phyloP scores from a whole-genome alignment of 2,888 invertebrate genomes.

The Drosophila hamatofila region DNA sequence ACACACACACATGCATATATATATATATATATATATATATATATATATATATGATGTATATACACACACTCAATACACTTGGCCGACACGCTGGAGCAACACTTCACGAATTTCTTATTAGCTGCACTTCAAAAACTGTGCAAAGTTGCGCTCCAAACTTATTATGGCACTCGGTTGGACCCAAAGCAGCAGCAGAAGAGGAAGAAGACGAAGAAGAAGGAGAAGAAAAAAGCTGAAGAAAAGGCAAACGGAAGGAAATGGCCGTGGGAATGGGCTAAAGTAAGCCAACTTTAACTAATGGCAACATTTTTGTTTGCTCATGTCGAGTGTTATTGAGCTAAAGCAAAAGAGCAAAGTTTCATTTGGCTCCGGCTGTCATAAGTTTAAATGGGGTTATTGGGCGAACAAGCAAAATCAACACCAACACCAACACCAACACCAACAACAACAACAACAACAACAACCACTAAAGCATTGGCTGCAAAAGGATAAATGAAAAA shows the following conservation, averaged over 20 bases:
- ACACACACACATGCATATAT: slow-evolving; percentile 4
- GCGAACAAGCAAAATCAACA: slow-evolving; percentile 22
- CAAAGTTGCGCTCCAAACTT: slow-evolving; percentile 63
- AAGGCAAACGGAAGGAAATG: slow-evolving; percentile 24
- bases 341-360: slow-evolving; percentile 65
- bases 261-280: slow-evolving; percentile 18
- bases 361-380: slow-evolving; percentile 73
- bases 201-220: neutral
- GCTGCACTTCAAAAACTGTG: slow-evolving; percentile 60
- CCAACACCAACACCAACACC: slow-evolving; percentile 6
- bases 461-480: neutral
- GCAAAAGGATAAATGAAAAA: slow-evolving; percentile 38
- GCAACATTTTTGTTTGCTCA: slow-evolving; percentile 66
- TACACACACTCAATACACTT: slow-evolving; percentile 38
- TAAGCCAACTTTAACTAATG: slow-evolving; percentile 67
- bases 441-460: slow-evolving; percentile 1
- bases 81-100: slow-evolving; percentile 51
- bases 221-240: slow-evolving; percentile 7
- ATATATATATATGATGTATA: neutral
- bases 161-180: slow-evolving; percentile 49
- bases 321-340: slow-evolving; percentile 68
- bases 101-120: slow-evolving; percentile 78
- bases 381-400: slow-evolving; percentile 70
- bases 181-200: slow-evolving; percentile 1
- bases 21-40: neutral